Percentiles rank a stretch among this genome's conserved stretches.
Evolutionary conservation across 2,113 vertebrate species (phyloP).

Genomic region (Cephalopholis sonnerati): DNA sequence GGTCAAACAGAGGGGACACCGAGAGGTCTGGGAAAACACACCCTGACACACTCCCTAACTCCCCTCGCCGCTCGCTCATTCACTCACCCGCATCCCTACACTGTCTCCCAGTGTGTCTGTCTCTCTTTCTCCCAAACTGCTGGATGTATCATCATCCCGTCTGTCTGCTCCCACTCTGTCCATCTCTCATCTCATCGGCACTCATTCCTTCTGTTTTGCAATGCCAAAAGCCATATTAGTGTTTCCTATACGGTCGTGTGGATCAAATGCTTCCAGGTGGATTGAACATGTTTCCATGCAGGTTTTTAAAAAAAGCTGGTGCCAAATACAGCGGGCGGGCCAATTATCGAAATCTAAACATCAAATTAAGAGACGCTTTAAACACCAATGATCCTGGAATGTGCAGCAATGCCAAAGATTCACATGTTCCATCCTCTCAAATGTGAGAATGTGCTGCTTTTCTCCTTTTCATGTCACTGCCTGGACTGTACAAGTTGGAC

Average conservation of each 20-base stretch:
- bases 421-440: background rate
- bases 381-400: background rate
- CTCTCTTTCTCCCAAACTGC: slow-evolving; percentile 45
- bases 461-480: background rate
- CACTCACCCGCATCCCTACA: slow-evolving; percentile 61
- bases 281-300: background rate
- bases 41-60: slow-evolving; percentile 48
- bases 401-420: background rate
- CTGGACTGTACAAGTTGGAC: background rate
- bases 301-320: background rate
- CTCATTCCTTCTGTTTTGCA: slow-evolving; percentile 16
- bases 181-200: slow-evolving; percentile 37
- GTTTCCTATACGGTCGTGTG: slow-evolving; percentile 32
- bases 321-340: background rate
- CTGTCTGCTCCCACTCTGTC: slow-evolving; percentile 22
- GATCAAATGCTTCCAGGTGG: slow-evolving; percentile 37
- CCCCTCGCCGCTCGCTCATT: slow-evolving; percentile 44
- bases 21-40: slow-evolving; percentile 73
- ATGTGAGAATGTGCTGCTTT: background rate
- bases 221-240: slow-evolving; percentile 33
- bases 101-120: slow-evolving; percentile 38
- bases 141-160: slow-evolving; percentile 49
- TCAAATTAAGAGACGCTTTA: background rate
- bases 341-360: background rate
- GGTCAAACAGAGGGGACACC: slow-evolving; percentile 76